phyloP scores from a whole-genome alignment of 2,797 vertebrate species.

The Gambelia wislizenii region DNA sequence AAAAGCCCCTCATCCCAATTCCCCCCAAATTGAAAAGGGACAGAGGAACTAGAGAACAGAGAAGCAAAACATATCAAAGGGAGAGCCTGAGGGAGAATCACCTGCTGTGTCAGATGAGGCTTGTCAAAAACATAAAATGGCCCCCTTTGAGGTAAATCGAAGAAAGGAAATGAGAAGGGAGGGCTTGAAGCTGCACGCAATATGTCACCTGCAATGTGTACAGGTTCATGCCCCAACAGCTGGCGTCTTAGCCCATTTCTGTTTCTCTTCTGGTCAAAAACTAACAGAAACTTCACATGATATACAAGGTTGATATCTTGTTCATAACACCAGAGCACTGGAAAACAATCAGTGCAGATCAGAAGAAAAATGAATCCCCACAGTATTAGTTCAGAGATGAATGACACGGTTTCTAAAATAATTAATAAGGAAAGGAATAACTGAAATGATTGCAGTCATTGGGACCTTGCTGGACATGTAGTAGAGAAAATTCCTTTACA shows the following conservation, averaged over 20 bases:
- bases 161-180: neutral
- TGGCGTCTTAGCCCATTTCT: neutral
- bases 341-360: no score
- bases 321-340: no score
- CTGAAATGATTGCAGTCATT: no score
- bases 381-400: no score
- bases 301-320: no score
- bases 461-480: no score
- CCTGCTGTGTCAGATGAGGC: slow-evolving; percentile 59
- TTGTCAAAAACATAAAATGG: slow-evolving; percentile 18
- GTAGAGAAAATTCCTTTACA: no score
- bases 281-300: no score
- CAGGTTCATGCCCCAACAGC: slow-evolving; percentile 54
- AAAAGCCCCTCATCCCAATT: neutral
- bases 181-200: slow-evolving; percentile 35
- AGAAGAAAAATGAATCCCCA: no score
- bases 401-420: no score
- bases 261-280: no score
- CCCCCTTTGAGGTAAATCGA: slow-evolving; percentile 38
- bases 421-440: no score
- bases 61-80: slow-evolving; percentile 53
- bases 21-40: neutral
- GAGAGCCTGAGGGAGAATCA: slow-evolving; percentile 58
- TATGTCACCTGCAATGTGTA: neutral
- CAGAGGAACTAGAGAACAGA: slow-evolving; percentile 22